phyloP scores from a whole-genome alignment of 1,140 invertebrate species.

The Solen grandis region DNA sequence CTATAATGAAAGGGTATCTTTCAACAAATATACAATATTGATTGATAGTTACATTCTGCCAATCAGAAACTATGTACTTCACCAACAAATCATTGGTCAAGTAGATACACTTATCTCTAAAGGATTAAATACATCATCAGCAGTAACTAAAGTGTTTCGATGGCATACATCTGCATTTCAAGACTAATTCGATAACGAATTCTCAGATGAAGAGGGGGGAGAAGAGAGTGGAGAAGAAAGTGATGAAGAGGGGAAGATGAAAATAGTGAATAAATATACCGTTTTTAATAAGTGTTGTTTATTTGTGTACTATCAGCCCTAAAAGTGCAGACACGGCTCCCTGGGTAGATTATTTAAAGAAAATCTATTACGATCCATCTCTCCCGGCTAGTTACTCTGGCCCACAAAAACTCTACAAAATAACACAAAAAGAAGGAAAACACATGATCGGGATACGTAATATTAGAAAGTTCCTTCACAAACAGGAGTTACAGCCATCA shows the following conservation, averaged over 20 bases:
- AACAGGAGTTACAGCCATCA: too few species aligned
- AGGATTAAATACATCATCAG: background rate
- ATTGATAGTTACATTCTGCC: background rate
- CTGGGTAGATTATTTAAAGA: background rate
- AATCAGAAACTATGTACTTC: background rate
- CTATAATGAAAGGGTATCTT: conserved; percentile 4
- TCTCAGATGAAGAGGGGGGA: background rate
- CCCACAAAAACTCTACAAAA: too few species aligned
- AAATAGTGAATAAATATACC: background rate
- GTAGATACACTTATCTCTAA: background rate
- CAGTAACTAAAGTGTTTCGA: background rate
- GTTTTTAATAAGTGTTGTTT: background rate
- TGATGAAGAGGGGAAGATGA: background rate
- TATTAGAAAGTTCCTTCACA: too few species aligned
- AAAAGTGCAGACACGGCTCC: background rate
- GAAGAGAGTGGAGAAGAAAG: background rate
- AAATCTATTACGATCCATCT: too few species aligned
- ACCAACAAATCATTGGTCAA: background rate
- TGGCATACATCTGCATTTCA: background rate
- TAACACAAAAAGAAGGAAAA: too few species aligned
- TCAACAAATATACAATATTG: background rate
- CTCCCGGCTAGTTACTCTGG: too few species aligned
- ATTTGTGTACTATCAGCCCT: background rate
- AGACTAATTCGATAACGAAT: conserved; percentile 2
- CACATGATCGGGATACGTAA: too few species aligned